Evolutionary conservation across 2,113 vertebrate species (phyloP).

Genomic region (Mobula birostris): DNA sequence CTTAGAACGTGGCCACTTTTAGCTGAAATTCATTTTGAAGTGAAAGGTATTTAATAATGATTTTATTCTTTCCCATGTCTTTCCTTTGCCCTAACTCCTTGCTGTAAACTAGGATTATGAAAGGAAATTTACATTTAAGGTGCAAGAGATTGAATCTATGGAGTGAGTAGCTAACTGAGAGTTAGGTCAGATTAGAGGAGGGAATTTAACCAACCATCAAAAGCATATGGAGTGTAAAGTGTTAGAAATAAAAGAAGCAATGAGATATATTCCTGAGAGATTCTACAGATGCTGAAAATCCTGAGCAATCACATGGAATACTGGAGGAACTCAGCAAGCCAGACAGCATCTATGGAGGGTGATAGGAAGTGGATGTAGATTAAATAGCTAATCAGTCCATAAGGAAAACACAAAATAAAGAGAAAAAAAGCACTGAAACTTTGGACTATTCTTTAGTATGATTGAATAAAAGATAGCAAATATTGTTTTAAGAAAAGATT

Average conservation of each 20-base stretch:
- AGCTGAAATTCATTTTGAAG: neutral
- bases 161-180: neutral
- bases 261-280: neutral
- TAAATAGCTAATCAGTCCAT: neutral
- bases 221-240: neutral
- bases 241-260: neutral
- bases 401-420: too few species aligned
- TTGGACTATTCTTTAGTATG: neutral
- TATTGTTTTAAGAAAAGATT: neutral
- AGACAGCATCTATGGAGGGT: too few species aligned
- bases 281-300: too few species aligned
- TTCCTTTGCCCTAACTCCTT: neutral
- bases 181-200: neutral
- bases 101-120: neutral
- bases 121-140: neutral
- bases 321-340: too few species aligned
- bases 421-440: neutral
- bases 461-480: neutral
- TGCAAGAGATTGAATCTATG: neutral
- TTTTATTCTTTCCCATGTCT: neutral
- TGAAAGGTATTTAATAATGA: neutral
- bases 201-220: neutral
- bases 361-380: too few species aligned
- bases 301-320: too few species aligned
- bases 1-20: too few species aligned